Percentiles rank a stretch among this genome's conserved stretches.
phyloP scores from a whole-genome alignment of 1,140 invertebrate species.

The Leptestheria dahalacensis region DNA sequence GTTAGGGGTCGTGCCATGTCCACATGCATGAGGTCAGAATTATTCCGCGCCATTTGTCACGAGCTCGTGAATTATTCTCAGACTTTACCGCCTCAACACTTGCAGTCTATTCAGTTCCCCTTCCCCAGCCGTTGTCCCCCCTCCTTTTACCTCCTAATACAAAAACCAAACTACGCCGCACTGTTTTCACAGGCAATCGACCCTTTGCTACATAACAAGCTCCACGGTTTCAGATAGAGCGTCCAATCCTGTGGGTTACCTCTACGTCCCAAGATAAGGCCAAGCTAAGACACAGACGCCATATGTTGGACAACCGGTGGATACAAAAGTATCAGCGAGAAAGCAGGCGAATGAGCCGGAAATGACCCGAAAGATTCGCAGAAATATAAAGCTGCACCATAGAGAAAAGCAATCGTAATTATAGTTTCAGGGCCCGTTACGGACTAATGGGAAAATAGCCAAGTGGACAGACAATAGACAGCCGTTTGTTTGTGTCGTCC shows the following conservation, averaged over 20 bases:
- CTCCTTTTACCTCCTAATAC: neutral
- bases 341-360: no score
- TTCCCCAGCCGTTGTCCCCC: neutral
- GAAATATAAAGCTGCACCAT: neutral
- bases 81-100: neutral
- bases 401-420: neutral
- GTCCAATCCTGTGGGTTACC: no score
- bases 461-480: neutral
- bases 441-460: neutral
- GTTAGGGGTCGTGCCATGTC: neutral
- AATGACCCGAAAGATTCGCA: neutral
- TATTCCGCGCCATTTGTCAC: neutral
- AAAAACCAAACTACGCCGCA: neutral
- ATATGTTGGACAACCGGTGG: no score
- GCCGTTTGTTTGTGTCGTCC: neutral
- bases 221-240: no score
- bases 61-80: neutral
- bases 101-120: neutral
- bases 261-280: no score
- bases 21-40: neutral
- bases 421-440: neutral
- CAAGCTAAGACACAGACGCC: no score
- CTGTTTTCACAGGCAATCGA: neutral
- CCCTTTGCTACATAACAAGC: no score
- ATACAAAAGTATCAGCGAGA: no score